These are phyloP conservation scores for Phocoena phocoena DNA, from an alignment of 2,113 vertebrate genomes.

Conservation along the genomic window DNA sequence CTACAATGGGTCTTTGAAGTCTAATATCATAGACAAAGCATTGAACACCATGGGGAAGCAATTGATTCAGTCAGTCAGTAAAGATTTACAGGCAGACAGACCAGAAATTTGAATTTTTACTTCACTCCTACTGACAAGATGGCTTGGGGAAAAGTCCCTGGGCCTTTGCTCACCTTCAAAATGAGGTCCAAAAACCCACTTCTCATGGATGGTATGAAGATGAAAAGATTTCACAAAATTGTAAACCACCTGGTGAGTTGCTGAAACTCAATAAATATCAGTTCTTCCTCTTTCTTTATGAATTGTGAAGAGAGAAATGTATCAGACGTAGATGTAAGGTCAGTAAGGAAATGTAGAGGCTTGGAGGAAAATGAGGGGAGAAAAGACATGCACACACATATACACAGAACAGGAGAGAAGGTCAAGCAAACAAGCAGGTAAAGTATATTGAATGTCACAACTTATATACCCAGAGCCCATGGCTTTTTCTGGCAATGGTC, in stretches of 20 bases:
- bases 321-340: background rate
- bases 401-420: background rate
- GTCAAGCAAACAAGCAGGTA: background rate
- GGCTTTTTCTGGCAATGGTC: background rate
- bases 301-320: background rate
- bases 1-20: background rate
- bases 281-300: background rate
- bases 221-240: background rate
- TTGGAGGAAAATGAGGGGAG: background rate
- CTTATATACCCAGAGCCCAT: accelerated
- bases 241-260: background rate
- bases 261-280: accelerated
- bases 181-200: background rate
- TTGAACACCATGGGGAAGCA: too few species aligned
- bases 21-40: background rate
- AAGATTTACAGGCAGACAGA: background rate
- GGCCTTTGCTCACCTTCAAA: background rate
- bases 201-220: background rate
- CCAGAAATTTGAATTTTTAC: background rate
- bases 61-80: background rate
- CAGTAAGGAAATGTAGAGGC: background rate
- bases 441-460: background rate
- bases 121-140: background rate
- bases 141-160: background rate
- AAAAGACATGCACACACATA: background rate